phyloP scores from a whole-genome alignment of 1,140 invertebrate genomes.

The Lasioglossum albipes region DNA sequence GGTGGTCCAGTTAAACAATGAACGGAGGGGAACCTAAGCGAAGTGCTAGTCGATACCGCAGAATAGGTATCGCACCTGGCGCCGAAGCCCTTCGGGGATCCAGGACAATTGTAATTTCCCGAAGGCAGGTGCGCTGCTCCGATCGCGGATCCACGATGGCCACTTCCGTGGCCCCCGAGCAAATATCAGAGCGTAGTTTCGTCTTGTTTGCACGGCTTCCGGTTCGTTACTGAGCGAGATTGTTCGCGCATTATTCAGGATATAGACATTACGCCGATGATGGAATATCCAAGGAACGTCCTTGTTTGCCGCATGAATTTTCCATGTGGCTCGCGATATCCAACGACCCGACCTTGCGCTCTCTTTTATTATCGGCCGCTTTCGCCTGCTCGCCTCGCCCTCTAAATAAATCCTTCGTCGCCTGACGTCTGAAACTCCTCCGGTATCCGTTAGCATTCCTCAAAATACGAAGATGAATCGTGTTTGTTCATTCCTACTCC shows the following conservation, averaged over 20 bases:
- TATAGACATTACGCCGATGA: conserved; percentile 50
- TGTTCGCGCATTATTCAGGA: conserved; percentile 59
- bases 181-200: conserved; percentile 43
- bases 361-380: conserved; percentile 33
- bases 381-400: conserved; percentile 1
- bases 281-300: conserved; percentile 53
- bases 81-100: neutral
- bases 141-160: conserved; percentile 32
- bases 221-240: conserved; percentile 43
- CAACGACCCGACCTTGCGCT: neutral
- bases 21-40: neutral
- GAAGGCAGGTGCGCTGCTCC: conserved; percentile 23
- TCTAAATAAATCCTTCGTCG: conserved; percentile 29
- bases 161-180: conserved; percentile 8
- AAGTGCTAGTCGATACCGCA: neutral
- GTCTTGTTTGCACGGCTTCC: conserved; percentile 40
- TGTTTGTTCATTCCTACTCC: too few species aligned
- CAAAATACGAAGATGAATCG: neutral
- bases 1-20: neutral
- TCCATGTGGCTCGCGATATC: conserved; percentile 7
- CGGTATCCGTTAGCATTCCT: neutral
- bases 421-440: conserved; percentile 2
- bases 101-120: conserved; percentile 44
- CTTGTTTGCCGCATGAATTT: conserved; percentile 26
- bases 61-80: conserved; percentile 9